Conservation (phyloP, 2,797 vertebrate species). For the Glyptemys insculpta region DNA sequence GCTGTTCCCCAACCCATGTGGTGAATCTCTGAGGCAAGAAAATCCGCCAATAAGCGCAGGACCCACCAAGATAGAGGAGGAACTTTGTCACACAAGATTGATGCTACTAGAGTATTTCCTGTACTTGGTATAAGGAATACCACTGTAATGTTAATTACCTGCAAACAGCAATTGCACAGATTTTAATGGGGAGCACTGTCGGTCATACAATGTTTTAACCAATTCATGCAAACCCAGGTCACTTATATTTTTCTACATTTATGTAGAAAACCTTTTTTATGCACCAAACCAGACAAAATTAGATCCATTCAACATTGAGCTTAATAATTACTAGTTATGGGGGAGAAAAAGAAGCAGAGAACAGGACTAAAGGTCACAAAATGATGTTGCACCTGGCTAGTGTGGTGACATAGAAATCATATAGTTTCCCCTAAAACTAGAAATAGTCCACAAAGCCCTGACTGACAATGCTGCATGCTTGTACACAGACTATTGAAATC, state of each 20-base stretch:
- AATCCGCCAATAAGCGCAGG: no score
- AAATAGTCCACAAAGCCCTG: background rate
- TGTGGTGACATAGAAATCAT: background rate
- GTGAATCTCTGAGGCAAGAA: no score
- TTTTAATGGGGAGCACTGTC: background rate
- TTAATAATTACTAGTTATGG: background rate
- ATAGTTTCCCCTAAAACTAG: background rate
- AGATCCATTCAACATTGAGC: background rate
- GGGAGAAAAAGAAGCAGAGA: background rate
- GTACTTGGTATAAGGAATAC: background rate
- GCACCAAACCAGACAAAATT: background rate
- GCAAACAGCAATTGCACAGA: slow-evolving; percentile 18
- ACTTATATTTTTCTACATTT: background rate
- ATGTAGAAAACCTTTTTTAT: background rate
- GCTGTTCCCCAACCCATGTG: no score
- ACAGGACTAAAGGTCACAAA: background rate
- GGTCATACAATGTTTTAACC: background rate
- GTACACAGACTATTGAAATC: background rate
- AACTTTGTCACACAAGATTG: background rate
- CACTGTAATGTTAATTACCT: slow-evolving; percentile 1
- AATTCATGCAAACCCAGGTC: background rate
- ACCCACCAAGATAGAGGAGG: no score
- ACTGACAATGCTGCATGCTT: background rate
- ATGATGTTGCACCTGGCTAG: fast-evolving
- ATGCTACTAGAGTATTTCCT: slow-evolving; percentile 7